Evolutionary conservation across 1,140 invertebrate genomes (phyloP).

Genomic region (Diabrotica virgifera): DNA sequence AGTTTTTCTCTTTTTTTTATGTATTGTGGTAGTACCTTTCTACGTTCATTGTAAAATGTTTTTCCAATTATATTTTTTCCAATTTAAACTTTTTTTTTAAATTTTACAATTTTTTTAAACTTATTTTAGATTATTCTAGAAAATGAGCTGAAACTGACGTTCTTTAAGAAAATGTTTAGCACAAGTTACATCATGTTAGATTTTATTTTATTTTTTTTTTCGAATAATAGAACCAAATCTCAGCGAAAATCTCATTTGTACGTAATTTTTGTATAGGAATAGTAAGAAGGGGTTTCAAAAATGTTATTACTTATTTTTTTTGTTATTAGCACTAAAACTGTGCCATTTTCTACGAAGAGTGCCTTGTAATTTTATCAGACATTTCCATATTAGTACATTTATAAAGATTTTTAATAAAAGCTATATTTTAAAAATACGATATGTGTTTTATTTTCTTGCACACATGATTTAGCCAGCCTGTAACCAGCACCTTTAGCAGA

Average conservation of each 20-base stretch:
- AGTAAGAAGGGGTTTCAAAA: constrained; percentile 23
- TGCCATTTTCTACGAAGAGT: constrained; percentile 39
- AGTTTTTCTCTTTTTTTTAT: too few relatives aligned
- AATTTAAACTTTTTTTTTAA: too few relatives aligned
- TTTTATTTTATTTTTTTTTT: constrained; percentile 24
- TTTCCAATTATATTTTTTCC: too few relatives aligned
- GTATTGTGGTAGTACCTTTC: too few relatives aligned
- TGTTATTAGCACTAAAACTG: constrained; percentile 36
- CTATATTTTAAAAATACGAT: constrained; percentile 27
- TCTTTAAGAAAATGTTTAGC: constrained; percentile 25
- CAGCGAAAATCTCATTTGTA: constrained; percentile 22
- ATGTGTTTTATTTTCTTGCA: constrained; percentile 11
- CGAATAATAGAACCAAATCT: constrained; percentile 17
- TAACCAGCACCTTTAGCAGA: too few relatives aligned
- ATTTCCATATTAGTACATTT: constrained; percentile 36
- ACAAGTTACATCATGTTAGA: constrained; percentile 29
- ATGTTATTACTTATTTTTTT: constrained; percentile 27
- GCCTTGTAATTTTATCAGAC: constrained; percentile 33
- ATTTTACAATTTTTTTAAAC: too few relatives aligned
- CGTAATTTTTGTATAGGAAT: constrained; percentile 23
- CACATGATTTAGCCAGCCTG: neutral
- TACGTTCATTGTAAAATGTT: too few relatives aligned
- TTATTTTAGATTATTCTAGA: too few relatives aligned
- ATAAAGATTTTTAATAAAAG: constrained; percentile 39
- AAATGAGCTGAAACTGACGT: constrained; percentile 6